Conservation (phyloP, 1,140 invertebrate species). For the Diachasmimorpha longicaudata region DNA sequence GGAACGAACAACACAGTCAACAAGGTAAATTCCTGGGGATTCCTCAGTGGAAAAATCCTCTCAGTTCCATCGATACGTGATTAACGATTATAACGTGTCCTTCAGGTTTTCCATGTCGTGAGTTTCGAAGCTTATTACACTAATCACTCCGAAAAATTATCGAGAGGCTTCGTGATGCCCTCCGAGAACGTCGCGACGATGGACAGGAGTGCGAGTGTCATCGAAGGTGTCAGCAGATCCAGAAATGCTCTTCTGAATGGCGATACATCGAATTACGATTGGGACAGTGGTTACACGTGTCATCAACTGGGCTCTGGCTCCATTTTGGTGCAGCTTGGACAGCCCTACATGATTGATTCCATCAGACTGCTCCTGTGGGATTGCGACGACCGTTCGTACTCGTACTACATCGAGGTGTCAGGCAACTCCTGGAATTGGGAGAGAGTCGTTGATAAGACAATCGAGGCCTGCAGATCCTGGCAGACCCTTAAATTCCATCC, state of each 20-base stretch:
- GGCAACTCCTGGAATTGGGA: constrained; percentile 91
- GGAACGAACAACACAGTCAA: constrained; percentile 97
- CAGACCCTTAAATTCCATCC: constrained; percentile 84
- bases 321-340: constrained; percentile 94
- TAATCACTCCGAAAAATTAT: constrained; percentile 74
- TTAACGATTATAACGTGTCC: constrained; percentile 19
- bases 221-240: constrained; percentile 89
- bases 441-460: constrained; percentile 79
- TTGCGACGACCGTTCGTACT: constrained; percentile 95
- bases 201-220: constrained; percentile 86
- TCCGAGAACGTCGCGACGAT: constrained; percentile 91
- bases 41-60: neutral
- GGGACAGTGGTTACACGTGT: constrained; percentile 98
- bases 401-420: constrained; percentile 95
- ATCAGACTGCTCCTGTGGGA: constrained; percentile 96
- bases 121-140: constrained; percentile 90
- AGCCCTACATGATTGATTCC: constrained; percentile 92
- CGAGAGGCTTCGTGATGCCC: constrained; percentile 84
- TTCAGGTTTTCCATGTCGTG: constrained; percentile 90
- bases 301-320: constrained; percentile 96
- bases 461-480: constrained; percentile 86
- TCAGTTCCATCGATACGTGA: neutral
- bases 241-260: constrained; percentile 97
- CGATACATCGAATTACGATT: constrained; percentile 93
- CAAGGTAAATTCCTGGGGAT: constrained; percentile 64